Evolutionary conservation across 2,113 vertebrate genomes (phyloP), one percentile per base, ranked within the genome.

Genomic region (Psilopogon haemacephalus): DNA sequence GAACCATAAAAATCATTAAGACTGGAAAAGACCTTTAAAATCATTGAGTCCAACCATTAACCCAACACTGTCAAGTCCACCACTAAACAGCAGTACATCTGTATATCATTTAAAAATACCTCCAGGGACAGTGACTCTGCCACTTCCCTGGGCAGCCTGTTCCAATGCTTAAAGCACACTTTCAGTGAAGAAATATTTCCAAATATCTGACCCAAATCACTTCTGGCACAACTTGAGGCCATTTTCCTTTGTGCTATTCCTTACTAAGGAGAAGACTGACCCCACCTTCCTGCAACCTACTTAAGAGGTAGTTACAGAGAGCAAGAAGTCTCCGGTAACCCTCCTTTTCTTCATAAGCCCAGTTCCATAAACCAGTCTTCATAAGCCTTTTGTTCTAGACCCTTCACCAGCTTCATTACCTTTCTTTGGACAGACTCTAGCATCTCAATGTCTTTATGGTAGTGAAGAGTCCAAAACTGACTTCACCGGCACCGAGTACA

Each of bases 261-360:
- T 64, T 40, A 17, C 12, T 37, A 18, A 30, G 12, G n/a, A 60
- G 40, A 50, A 37, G 23, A 17, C 38, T 0, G 3, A n/a, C 0
- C 19, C 9, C 13, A 7, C 5, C 7, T 23, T 8, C 2, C 28
- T 50, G 2, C n/a, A 1, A 1, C 2, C 79, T 91, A 11, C 38
- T 88, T 9, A 30, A 30, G 26, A 37, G 56, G 38, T 26, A 54
- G 2, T 3, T 74, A 30, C 15, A 1, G 6, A 58, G 24, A 40
- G 8, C 0, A 1, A 42, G 4, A 69, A 48, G 9, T 65, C 1
- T 8, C 48, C 1, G 27, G 38, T 42, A 56, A 70, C 8, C 50
- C 37, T 87, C 56, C 42, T 79, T 2, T 69, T 48, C 68, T 42
- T 27, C 62, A 42, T 6, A 5, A 4, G 6, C 0, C 18, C 63